A percentile compares a stretch with the other conserved stretches of the same genome.
Conservation (phyloP, 2,797 vertebrate species). For the Falco peregrinus region DNA sequence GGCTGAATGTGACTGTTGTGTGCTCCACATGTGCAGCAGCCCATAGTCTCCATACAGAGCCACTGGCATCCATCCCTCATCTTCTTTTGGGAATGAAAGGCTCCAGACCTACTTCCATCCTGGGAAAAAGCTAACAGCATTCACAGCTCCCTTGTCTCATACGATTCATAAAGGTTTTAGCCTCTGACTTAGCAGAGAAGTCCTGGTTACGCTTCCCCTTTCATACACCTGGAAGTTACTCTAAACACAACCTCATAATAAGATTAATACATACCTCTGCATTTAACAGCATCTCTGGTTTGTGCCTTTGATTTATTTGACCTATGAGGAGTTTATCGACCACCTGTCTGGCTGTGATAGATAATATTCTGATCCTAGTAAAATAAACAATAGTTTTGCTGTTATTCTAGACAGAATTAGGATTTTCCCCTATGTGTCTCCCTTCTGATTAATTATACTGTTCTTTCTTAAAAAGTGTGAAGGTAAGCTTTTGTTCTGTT, state of each 20-base stretch:
- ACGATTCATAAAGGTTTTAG: not conserved
- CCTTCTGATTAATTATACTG: not conserved
- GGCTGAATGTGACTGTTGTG: not conserved
- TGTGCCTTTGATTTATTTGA: not conserved
- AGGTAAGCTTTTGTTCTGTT: not conserved
- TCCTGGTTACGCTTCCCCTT: not conserved
- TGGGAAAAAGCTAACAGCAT: not conserved
- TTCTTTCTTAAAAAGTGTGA: not conserved
- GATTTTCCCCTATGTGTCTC: not conserved
- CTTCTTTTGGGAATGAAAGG: not conserved
- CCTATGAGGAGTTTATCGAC: not conserved
- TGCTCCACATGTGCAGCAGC: not conserved
- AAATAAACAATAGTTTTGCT: not conserved
- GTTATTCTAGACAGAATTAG: not conserved
- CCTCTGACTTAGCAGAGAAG: not conserved
- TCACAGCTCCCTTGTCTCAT: not conserved
- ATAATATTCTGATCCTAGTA: not conserved
- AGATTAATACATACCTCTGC: not conserved
- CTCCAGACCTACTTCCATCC: not conserved
- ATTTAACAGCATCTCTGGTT: not conserved
- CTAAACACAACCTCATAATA: not conserved
- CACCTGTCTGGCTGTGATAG: not conserved
- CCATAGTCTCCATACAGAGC: not conserved
- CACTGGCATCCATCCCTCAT: not conserved
- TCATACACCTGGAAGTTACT: not conserved